Evolutionary conservation across 1,140 invertebrate genomes (phyloP), one percentile per base, ranked within the genome.

Genomic region (Drosophila varians): DNA sequence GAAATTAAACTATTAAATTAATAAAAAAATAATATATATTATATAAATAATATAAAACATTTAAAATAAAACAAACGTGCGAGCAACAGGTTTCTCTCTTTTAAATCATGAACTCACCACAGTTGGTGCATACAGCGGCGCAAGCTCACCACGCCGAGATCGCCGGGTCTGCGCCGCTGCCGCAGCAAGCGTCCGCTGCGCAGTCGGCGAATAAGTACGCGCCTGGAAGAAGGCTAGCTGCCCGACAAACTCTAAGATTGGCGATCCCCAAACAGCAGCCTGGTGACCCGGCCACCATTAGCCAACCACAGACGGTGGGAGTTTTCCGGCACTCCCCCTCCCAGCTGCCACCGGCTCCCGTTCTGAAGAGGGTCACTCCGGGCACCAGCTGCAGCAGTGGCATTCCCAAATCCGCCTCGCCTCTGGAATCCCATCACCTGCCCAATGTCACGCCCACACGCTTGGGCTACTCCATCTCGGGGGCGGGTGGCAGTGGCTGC

Each of bases 141-240:
- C 57, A 72, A 74, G 61, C 70, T 69, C 77, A 80, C 66, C 74
- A 80, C 47, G 52, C 21, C 14, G 51, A 54, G 54, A 40, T 11
- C 46, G 23, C 8, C 19, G 56, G 45, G 19, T 12, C 46, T 25
- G n/a, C 19, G 46, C 8, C 46, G 46, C 4, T 52, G 55, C 28
- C 60, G 16, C 21, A 21, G 56, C 14, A 21, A 3, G 25, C 12
- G 21, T 19, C 55, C 21, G 18, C 60, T 28, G 14, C 61, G 42
- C 55, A 48, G 48, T 8, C 61, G 28, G 64, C 34, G 52, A 83
- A 90, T 78, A 84, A 88, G 61, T 90, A 78, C 51, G 86, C 90
- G 90, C 90, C 90, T 87, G 87, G 87, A 77, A 90, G 90, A 73
- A 87, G 88, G 42, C 74, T 91, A 77, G 90, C 90, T 6, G 90